Base-by-base conservation (phyloP, 2,797 vertebrate species). In the Catostomus latipinnis region DNA sequence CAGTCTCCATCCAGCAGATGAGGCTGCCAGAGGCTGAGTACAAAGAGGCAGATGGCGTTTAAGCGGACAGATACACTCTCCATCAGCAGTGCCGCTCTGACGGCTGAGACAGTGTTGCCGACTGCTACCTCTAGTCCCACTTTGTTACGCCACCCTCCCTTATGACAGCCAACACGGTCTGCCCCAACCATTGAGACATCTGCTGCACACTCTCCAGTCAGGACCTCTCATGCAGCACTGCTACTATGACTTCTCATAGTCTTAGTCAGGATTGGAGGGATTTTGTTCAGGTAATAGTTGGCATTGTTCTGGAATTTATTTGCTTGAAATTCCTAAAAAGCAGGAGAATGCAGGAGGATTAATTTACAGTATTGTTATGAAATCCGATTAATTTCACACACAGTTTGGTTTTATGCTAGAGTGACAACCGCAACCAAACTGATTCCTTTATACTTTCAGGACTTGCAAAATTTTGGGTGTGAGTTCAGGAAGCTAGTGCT, bases 41-140 rank as follows among this genome's bases (percentile, higher is more conserved):
- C 78, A 81, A 80, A 68, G 83, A 87, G 91, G 90, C 92, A 93
- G 91, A 93, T 93, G 91, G 89, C 77, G 61, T 70, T 68, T 83
- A 89, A 92, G 91, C 90, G 87, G 88, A 91, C 91, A 90, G 90
- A 90, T 90, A 88, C 87, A 90, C 90, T 93, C 89, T 90, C 90
- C 87, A 91, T 93, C 91, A 92, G 87, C 60, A 53, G 81, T 75
- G 79, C 83, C 83, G 84, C 85, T 87, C 83, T 83, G 80, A 77
- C 75, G 75, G 68, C 87, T 85, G 66, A 85, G 86, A 87, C 82
- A 78, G 50, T 84, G 81, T 82, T 86, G 84, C 87, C 83, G 79
- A 84, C 85, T 80, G 82, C 83, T 87, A 84, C 85, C 87, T 63
- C 82, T 50, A 66, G 86, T 83, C 87, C 84, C 79, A 83, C 66